These are phyloP conservation scores for Drosophila neocordata DNA, from an alignment of 1,140 invertebrate genomes.

Conservation along the genomic window DNA sequence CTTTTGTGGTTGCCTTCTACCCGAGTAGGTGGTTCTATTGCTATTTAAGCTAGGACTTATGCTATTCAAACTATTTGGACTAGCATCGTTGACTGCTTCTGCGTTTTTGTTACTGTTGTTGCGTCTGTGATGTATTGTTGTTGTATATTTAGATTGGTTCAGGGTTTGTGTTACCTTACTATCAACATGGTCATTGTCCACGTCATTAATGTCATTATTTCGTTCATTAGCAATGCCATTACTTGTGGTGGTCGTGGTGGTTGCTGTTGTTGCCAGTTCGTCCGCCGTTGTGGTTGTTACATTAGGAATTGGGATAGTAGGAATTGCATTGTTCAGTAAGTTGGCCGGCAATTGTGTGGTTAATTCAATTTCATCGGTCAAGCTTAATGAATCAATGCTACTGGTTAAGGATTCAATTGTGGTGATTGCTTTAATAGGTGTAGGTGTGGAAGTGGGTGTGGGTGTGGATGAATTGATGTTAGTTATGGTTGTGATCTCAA, in stretches of 20 bases:
- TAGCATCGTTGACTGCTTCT: slow-evolving; percentile 69
- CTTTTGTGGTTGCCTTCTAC: slow-evolving; percentile 70
- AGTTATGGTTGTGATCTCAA: slow-evolving; percentile 76
- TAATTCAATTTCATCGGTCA: slow-evolving; percentile 34
- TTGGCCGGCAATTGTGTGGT: slow-evolving; percentile 35
- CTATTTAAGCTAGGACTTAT: slow-evolving; percentile 60
- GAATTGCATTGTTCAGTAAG: slow-evolving; percentile 28
- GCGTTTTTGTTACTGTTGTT: slow-evolving; percentile 46
- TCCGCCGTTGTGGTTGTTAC: slow-evolving; percentile 66
- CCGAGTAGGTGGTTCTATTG: slow-evolving; percentile 60
- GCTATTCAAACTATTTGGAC: slow-evolving; percentile 71
- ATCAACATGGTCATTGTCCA: slow-evolving; percentile 47
- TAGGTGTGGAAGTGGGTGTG: slow-evolving; percentile 50
- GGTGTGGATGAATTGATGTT: slow-evolving; percentile 73
- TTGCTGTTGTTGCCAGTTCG: slow-evolving; percentile 48
- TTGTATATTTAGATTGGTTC: slow-evolving; percentile 52
- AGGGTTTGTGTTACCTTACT: slow-evolving; percentile 67
- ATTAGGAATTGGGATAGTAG: slow-evolving; percentile 40
- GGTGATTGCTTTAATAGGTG: slow-evolving; percentile 49
- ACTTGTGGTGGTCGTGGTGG: slow-evolving; percentile 34
- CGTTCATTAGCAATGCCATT: slow-evolving; percentile 33
- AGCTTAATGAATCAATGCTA: slow-evolving; percentile 23
- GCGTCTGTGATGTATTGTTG: slow-evolving; percentile 42
- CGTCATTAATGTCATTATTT: slow-evolving; percentile 39
- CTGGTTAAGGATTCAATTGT: slow-evolving; percentile 35